Percentiles rank a stretch among this genome's conserved stretches.
phyloP scores from a whole-genome alignment of 1,140 invertebrate genomes.

The Platorchestia sp. region DNA sequence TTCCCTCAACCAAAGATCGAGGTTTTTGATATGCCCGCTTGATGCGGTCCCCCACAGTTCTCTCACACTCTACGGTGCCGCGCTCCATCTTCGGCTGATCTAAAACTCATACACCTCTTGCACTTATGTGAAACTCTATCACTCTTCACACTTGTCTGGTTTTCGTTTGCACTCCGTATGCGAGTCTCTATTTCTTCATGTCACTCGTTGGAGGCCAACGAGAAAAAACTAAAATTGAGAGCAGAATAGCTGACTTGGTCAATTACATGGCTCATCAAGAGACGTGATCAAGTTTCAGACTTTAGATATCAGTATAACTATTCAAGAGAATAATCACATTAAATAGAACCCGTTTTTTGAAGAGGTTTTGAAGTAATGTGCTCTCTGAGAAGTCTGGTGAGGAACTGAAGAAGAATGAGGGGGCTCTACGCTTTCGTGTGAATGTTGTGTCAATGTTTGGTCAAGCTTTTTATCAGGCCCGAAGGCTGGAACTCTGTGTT shows the following conservation, averaged over 20 bases:
- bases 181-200: not conserved
- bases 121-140: not conserved
- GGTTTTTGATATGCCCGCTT: not conserved
- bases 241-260: not conserved
- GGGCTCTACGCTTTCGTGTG: slow-evolving; percentile 37
- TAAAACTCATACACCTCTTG: not conserved
- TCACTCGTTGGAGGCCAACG: not conserved
- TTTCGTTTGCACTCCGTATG: not conserved
- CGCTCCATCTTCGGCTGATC: not conserved
- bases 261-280: not conserved
- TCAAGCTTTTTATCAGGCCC: not conserved
- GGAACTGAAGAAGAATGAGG: slow-evolving; percentile 43
- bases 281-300: not conserved
- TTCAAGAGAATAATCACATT: not conserved
- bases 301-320: not conserved
- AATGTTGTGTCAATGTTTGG: slow-evolving; percentile 40
- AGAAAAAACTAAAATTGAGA: not conserved
- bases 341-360: not conserved
- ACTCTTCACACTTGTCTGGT: not conserved
- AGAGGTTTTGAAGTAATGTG: not conserved
- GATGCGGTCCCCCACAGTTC: not conserved
- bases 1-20: not conserved
- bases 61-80: not conserved
- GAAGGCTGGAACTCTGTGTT: slow-evolving; percentile 34
- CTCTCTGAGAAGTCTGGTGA: not conserved